These are phyloP conservation scores for Sus scrofa DNA, from an alignment of 2,113 vertebrate species.

Conservation along the genomic window DNA sequence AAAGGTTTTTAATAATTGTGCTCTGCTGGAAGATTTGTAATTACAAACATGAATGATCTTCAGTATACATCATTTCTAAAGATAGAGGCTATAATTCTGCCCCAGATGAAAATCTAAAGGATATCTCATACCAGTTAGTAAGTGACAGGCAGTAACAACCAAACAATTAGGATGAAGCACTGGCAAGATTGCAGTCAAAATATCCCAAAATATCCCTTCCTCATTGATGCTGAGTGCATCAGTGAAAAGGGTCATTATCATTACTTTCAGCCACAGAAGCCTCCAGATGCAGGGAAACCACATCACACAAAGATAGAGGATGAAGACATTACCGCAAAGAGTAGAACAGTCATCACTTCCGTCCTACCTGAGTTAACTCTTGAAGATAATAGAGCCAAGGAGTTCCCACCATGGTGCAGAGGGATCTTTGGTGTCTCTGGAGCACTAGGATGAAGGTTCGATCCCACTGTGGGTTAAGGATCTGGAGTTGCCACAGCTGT, in stretches of 20 bases:
- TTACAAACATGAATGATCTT: constrained; percentile 77
- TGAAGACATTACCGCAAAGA: not conserved
- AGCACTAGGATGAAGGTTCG: too few species aligned
- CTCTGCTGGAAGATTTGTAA: constrained; percentile 66
- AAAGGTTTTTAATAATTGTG: constrained; percentile 59
- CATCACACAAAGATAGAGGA: not conserved
- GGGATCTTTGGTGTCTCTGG: too few species aligned
- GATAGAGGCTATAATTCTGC: constrained; percentile 78
- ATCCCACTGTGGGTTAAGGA: too few species aligned
- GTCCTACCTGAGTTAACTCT: not conserved
- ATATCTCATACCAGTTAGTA: constrained; percentile 38
- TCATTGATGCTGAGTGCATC: constrained; percentile 5
- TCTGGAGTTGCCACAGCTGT: too few species aligned
- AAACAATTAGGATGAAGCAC: constrained; percentile 58
- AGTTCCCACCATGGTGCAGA: too few species aligned
- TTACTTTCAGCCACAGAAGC: not conserved
- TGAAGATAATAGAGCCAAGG: not conserved
- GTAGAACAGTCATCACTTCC: not conserved
- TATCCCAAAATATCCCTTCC: too few species aligned
- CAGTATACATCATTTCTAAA: constrained; percentile 74
- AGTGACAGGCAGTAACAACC: constrained; percentile 61
- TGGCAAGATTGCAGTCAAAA: constrained; percentile 39
- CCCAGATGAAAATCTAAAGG: constrained; percentile 68
- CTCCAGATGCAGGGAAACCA: not conserved
- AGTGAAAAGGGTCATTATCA: not conserved